phyloP scores from a whole-genome alignment of 2,888 invertebrate genomes.

The Papilio gigon region DNA sequence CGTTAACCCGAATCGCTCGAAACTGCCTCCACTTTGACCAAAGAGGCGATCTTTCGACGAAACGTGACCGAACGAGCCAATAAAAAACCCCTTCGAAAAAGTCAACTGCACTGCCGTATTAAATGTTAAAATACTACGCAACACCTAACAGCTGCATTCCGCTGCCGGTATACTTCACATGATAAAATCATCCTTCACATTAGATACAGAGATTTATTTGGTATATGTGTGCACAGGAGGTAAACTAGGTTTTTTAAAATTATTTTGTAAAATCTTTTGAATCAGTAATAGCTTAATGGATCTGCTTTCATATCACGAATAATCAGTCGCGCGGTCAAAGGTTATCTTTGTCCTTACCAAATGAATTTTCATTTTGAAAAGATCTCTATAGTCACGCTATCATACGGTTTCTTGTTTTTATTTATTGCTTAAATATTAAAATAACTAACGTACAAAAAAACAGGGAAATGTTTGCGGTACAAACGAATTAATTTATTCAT shows the following conservation, averaged over 20 bases:
- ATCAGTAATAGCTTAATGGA: conserved; percentile 7
- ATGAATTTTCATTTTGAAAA: not conserved
- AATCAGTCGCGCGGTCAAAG: not conserved
- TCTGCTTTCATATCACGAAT: not conserved
- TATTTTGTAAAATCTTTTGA: not conserved
- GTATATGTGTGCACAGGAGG: not conserved
- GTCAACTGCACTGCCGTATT: conserved; percentile 47
- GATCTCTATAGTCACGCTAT: no score
- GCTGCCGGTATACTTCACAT: no score
- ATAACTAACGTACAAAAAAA: no score
- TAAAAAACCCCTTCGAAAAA: conserved; percentile 63
- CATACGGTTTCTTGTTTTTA: no score
- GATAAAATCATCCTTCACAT: not conserved
- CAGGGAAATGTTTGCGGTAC: no score
- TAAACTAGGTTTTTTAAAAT: conserved; percentile 1
- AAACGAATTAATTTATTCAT: no score
- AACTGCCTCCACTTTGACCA: conserved; percentile 63
- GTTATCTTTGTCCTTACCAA: not conserved
- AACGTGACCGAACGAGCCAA: conserved; percentile 74
- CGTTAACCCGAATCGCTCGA: conserved; percentile 69
- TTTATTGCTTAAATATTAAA: no score
- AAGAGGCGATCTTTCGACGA: conserved; percentile 66
- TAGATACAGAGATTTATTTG: not conserved
- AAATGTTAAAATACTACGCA: not conserved
- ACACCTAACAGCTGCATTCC: not conserved